These are phyloP conservation scores for Eulithis prunata DNA, from an alignment of 2,888 invertebrate species.

Conservation along the genomic window DNA sequence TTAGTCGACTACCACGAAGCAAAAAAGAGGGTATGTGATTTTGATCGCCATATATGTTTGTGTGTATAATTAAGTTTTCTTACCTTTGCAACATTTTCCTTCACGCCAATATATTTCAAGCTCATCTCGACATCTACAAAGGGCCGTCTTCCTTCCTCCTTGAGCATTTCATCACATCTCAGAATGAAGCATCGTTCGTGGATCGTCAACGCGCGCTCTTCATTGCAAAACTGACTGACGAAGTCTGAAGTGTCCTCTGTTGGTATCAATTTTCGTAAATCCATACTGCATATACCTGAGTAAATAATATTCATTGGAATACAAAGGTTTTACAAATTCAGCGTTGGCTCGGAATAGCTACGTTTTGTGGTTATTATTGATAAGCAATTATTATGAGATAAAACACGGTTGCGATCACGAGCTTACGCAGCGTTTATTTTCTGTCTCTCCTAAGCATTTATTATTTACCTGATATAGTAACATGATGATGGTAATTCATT, in stretches of 20 bases:
- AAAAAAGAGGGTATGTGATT: too few species aligned
- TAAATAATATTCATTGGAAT: neutral
- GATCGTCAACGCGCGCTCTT: slow-evolving; percentile 64
- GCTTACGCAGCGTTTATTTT: too few species aligned
- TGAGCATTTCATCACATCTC: slow-evolving; percentile 52
- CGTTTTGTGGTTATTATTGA: too few species aligned
- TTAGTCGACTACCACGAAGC: too few species aligned
- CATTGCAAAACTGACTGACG: slow-evolving; percentile 65
- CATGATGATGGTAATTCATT: too few species aligned
- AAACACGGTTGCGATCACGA: too few species aligned
- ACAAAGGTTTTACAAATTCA: too few species aligned
- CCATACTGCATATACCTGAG: slow-evolving; percentile 78
- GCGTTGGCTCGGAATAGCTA: neutral
- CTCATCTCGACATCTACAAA: slow-evolving; percentile 80
- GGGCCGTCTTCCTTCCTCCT: slow-evolving; percentile 55
- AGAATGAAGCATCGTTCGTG: slow-evolving; percentile 74
- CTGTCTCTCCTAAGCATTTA: too few species aligned
- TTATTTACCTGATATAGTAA: too few species aligned
- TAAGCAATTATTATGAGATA: too few species aligned
- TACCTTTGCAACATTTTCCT: slow-evolving; percentile 52
- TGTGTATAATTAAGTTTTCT: too few species aligned
- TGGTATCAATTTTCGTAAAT: slow-evolving; percentile 78
- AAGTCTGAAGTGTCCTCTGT: slow-evolving; percentile 69
- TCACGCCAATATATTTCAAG: slow-evolving; percentile 66
- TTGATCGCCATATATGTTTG: too few species aligned